Evolutionary conservation across 2,888 invertebrate genomes (phyloP).

Genomic region (Lypha dubia): DNA sequence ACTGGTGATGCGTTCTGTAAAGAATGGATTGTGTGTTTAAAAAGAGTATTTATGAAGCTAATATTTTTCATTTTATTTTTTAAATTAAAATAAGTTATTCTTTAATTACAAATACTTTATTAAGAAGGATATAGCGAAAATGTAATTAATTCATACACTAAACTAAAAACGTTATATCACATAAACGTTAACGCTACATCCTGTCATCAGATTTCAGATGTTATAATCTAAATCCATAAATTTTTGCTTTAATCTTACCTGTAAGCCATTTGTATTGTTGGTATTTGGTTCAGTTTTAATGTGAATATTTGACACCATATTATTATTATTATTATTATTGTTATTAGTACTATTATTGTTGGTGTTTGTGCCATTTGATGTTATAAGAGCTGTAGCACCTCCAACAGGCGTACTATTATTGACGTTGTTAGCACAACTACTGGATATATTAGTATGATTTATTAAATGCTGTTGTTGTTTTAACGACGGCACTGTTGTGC

Average conservation of each 20-base stretch:
- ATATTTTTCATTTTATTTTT: too few species aligned
- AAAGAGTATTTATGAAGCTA: too few species aligned
- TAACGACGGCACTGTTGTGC: background rate
- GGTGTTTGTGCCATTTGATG: constrained; percentile 65
- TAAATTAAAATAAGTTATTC: too few species aligned
- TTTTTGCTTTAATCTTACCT: constrained; percentile 47
- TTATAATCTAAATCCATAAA: too few species aligned
- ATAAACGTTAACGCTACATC: too few species aligned
- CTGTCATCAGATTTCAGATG: too few species aligned
- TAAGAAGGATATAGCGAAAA: background rate
- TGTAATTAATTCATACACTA: too few species aligned
- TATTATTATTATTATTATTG: constrained; percentile 71
- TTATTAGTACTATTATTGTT: constrained; percentile 69
- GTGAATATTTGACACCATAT: constrained; percentile 64
- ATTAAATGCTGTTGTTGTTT: constrained; percentile 37
- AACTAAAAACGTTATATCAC: background rate
- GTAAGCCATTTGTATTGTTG: constrained; percentile 65
- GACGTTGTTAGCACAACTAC: constrained; percentile 66
- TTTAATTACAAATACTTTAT: too few species aligned
- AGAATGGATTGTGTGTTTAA: background rate
- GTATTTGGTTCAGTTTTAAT: constrained; percentile 74
- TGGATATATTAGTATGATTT: constrained; percentile 46
- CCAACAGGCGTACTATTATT: constrained; percentile 31
- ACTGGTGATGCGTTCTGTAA: constrained; percentile 70
- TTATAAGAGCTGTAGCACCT: constrained; percentile 44